Percentiles rank a stretch among this genome's conserved stretches.
These are phyloP conservation scores for Amaurobius ferox DNA, from an alignment of 2,888 invertebrate genomes.

Conservation along the genomic window DNA sequence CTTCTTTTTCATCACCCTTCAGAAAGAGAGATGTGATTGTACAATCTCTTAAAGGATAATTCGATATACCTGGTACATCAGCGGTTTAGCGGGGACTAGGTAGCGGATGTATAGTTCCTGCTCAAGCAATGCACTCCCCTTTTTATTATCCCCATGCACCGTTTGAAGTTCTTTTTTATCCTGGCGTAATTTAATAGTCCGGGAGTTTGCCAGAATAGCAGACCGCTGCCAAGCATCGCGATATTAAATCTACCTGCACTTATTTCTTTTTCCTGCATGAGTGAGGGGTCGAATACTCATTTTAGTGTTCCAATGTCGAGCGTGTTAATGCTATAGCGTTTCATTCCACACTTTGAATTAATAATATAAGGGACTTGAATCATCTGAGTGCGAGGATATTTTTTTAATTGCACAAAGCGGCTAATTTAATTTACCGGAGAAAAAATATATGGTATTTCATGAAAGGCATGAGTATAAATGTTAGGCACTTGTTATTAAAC, in stretches of 20 bases:
- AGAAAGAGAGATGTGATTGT: conserved; percentile 64
- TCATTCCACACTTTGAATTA: too few relatives aligned
- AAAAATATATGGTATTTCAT: too few relatives aligned
- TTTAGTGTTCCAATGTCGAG: background rate
- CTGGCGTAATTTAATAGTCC: conserved; percentile 68
- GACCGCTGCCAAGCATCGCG: conserved; percentile 67
- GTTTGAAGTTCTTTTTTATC: conserved; percentile 62
- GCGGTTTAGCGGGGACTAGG: conserved; percentile 41
- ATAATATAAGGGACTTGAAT: too few relatives aligned
- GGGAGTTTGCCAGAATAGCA: conserved; percentile 57
- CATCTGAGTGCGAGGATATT: too few relatives aligned
- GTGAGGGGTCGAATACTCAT: conserved; percentile 33
- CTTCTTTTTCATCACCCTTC: conserved; percentile 27
- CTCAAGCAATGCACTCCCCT: background rate
- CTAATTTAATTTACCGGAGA: too few relatives aligned
- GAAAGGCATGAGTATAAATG: too few relatives aligned
- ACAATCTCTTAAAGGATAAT: conserved; percentile 72
- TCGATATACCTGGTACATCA: conserved; percentile 61
- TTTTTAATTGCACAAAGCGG: too few relatives aligned
- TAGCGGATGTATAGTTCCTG: conserved; percentile 26
- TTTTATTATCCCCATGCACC: conserved; percentile 17
- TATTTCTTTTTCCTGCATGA: conserved; percentile 20
- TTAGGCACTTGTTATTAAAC: too few relatives aligned
- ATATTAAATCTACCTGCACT: conserved; percentile 72
- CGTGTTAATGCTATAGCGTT: too few relatives aligned